Evolutionary conservation across 2,113 vertebrate species (phyloP), one percentile per base, ranked within the genome.

Genomic region (Ochotona princeps): DNA sequence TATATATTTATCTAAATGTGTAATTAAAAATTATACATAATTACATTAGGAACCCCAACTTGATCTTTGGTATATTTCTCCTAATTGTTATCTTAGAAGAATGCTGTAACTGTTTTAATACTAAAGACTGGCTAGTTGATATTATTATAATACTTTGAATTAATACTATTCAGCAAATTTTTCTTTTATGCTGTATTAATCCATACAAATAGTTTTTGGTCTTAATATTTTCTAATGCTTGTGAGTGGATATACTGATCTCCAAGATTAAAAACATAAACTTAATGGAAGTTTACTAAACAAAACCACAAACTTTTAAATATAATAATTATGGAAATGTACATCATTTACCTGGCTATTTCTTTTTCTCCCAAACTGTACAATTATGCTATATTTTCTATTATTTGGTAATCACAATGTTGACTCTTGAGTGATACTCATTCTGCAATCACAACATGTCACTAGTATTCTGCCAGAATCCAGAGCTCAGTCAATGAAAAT

Each of bases 21-120:
- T 92, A 87, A 89, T 74, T 91, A 57, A 83, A 92, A 74, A 85
- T 57, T 82, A 61, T 20, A 75, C 20, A 81, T 76, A 8, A 1
- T 26, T 92, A 21, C 17, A 86, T 83, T 86, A 74, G 14, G 3
- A 63, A 23, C 88, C 10, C 13, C 17, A 74, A 26, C 18, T 63
- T 72, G 35, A 7, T 60, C 8, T 32, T 17, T 38, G 13, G 32
- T n/a, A 23, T 78, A 9, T 32, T 72, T 83, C 11, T 65, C 20
- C 35, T 82, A 81, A 78, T 78, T 91, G 28, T n/a, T 47, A 51
- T 51, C 11, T 72, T 83, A 85, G 49, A 11, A 86, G 8, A 90
- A 61, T 63, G 8, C 23, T 61, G 12, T 9, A 54, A 73, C 75
- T 76, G 79, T 7, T 57, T 3, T 9, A 67, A 47, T 35, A 20